Evolutionary conservation across 2,113 vertebrate species (phyloP).

Genomic region (Cichladusa arquata): DNA sequence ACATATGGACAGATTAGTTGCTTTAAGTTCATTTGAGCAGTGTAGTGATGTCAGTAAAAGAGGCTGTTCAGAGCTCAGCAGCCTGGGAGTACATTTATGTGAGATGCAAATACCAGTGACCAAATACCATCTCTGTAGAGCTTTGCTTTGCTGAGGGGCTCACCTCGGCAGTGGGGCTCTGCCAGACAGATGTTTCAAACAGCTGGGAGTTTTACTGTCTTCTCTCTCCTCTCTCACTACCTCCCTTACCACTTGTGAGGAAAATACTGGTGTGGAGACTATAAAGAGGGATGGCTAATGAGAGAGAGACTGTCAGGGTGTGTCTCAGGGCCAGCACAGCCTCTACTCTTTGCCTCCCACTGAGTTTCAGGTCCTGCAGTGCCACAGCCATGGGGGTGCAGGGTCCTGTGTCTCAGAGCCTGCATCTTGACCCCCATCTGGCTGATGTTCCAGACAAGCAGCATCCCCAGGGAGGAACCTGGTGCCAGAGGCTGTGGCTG

Average conservation of each 20-base stretch:
- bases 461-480: neutral
- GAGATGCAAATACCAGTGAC: neutral
- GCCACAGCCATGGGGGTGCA: accelerated
- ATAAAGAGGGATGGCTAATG: neutral
- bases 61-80: neutral
- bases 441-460: neutral
- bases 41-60: neutral
- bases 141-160: neutral
- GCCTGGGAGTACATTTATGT: accelerated
- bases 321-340: neutral
- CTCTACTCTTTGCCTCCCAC: too few species aligned
- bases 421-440: neutral
- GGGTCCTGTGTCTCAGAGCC: accelerated
- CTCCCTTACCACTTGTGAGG: neutral
- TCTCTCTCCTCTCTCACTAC: neutral
- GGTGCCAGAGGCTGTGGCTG: neutral
- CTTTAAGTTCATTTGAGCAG: neutral
- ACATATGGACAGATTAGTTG: neutral
- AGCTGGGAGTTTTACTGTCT: neutral
- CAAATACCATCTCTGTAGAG: neutral
- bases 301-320: neutral
- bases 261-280: accelerated
- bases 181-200: neutral
- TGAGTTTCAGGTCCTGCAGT: accelerated
- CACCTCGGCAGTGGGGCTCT: neutral